Evolutionary conservation across 2,113 vertebrate species (phyloP), one percentile per base, ranked within the genome.

Genomic region (Plecturocebus donacophilus): DNA sequence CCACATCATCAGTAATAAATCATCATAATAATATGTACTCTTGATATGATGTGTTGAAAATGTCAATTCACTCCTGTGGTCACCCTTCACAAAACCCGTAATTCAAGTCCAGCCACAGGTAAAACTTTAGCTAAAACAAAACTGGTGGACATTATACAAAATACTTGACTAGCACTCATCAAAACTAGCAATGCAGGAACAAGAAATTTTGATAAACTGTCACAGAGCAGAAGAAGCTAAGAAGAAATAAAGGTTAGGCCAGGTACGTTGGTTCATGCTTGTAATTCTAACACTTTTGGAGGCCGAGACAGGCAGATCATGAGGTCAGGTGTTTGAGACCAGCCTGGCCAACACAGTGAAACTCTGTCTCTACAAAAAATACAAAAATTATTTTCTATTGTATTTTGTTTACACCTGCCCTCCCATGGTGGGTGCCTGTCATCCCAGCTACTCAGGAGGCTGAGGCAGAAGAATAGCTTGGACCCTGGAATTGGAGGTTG

Each of bases 71-170:
- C 20, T 13, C 81, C 76, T 54, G 75, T n/a, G 12, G 30, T 35
- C 42, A 35, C 76, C 10, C 35, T 89, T 8, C 9, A 82, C 17
- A 38, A 47, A 94, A 27, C 16, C 23, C 6, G 30, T 73, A 52
- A 56, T 8, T 10, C 19, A 93, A 86, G 17, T 32, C 8, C 66
- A 94, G 58, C 6, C 32, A 76, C 66, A 35, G 80, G 32, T 71
- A 80, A 88, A 54, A 10, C 14, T 42, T 83, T 80, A 80, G 40
- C 40, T 32, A 93, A 88, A 56, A 27, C 16, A 68, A 94, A 94
- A 64, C 5, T 49, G n/a, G 87, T 64, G 23, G 47, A 19, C 20
- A 81, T 54, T 91, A 19, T 47, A 75, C n/a, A 61, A 88, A 85
- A 75, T 85, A 68, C 4, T 64, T 30, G 20, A 85, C 20, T 76